Base-by-base conservation (phyloP, 2,797 vertebrate genomes). In the Microctenopoma steveboyesi region DNA sequence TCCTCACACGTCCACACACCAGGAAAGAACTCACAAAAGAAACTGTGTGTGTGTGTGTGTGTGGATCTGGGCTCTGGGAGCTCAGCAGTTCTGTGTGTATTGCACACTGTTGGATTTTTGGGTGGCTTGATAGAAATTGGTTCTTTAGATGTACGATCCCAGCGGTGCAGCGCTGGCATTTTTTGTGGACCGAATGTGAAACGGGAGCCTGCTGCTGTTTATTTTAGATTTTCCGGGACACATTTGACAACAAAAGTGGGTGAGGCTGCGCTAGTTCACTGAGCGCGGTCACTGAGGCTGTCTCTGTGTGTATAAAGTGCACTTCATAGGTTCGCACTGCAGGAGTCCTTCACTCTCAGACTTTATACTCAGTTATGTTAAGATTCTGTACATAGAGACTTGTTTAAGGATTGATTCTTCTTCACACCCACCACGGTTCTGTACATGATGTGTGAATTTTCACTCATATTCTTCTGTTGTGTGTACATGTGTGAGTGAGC, bases 291-390 rank as follows among this genome's bases (percentile, higher is more conserved):
- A 68, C 25, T 8, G 62, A 28, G 52, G 58, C 64, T 58, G 35
- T 48, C 57, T 55, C 45, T 63, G 60, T 37, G 18, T 71, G 49
- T 54, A 51, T 64, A 74, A 81, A 72, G 69, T 69, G 78, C 66
- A 68, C 66, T 75, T 82, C 53, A 22, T 22, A 22, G 22, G 22
- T 22, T 22, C 22, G 1, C 22, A 69, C 66, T 67, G 63, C 55
- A 58, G 73, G 64, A 25, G 59, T 83, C 71, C 70, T 74, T 48
- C 75, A 64, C 67, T 79, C 75, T 83, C 53, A 69, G 78, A 81
- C 77, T 79, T 74, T 47, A 72, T 56, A 53, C 67, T 68, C 75
- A 22, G 72, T 76, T 85, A 74, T 84, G 85, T 90, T 87, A 88
- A 65, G 74, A 72, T 50, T 56, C 72, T 66, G 46, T 69, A 76